These are phyloP conservation scores for Holothuria scabra DNA, from an alignment of 53 echinoderm and acorn worm genomes.

Conservation along the genomic window DNA sequence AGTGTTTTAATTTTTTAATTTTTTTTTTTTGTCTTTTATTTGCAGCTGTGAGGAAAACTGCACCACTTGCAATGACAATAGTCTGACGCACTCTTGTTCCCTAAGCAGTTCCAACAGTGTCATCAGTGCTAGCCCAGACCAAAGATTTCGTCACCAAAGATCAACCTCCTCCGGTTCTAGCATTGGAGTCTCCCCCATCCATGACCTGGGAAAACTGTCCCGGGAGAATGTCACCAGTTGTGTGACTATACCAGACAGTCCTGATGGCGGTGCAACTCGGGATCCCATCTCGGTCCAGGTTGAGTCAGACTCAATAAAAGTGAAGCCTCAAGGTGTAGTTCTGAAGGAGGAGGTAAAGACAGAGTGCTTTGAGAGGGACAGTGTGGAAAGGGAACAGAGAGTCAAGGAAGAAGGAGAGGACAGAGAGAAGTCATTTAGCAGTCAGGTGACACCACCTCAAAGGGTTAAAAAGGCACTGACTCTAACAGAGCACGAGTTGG, in stretches of 20 bases:
- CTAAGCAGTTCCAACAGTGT: constrained; percentile 92
- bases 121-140: constrained; percentile 84
- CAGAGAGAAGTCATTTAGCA: constrained; percentile 34
- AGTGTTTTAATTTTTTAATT: too few relatives aligned
- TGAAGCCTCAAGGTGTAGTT: not conserved
- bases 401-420: not conserved
- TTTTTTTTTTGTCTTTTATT: not conserved
- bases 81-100: constrained; percentile 95
- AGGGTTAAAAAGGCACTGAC: constrained; percentile 28
- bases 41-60: constrained; percentile 94
- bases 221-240: constrained; percentile 85
- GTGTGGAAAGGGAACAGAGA: not conserved
- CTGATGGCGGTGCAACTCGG: constrained; percentile 44
- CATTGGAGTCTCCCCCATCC: constrained; percentile 64
- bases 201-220: constrained; percentile 61
- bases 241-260: constrained; percentile 91
- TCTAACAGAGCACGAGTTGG: constrained; percentile 36
- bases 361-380: constrained; percentile 17
- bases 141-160: constrained; percentile 58
- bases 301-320: constrained; percentile 2
- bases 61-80: constrained; percentile 92
- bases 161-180: constrained; percentile 76
- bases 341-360: constrained; percentile 59
- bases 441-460: constrained; percentile 17
- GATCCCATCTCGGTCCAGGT: not conserved